Conservation (phyloP, 2,797 vertebrate genomes). For the Gallinago nigripennis region DNA sequence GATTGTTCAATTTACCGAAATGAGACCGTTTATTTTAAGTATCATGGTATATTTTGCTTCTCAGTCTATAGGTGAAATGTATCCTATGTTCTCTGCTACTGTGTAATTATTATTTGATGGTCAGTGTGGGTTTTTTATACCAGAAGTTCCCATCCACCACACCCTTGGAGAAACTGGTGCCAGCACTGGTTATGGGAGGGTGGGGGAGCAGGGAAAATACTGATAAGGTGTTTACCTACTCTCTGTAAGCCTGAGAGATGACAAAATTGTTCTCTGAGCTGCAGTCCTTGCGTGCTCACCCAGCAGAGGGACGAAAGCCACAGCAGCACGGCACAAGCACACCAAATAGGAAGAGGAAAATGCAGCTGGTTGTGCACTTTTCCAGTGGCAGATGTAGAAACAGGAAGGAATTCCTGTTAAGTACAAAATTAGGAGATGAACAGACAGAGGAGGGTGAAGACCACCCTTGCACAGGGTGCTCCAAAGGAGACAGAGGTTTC, state of each 20-base stretch:
- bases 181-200: not conserved
- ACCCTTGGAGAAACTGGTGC: not conserved
- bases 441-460: not conserved
- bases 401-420: not conserved
- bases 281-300: not conserved
- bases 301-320: not conserved
- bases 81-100: not conserved
- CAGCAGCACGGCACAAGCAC: not conserved
- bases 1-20: not conserved
- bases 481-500: not conserved
- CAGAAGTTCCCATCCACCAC: not conserved
- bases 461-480: accelerated
- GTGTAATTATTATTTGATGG: not conserved
- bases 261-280: not conserved
- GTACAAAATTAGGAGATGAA: not conserved
- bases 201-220: not conserved
- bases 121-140: not conserved
- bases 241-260: not conserved
- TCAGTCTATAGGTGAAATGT: not conserved
- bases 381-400: not conserved
- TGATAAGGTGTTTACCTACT: not conserved
- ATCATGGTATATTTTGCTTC: not conserved
- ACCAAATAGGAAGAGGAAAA: not conserved
- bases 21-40: not conserved
- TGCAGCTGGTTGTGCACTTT: not conserved